Percentiles rank a stretch among this genome's conserved stretches.
Evolutionary conservation across 2,888 invertebrate species (phyloP).

Genomic region (Exephanes ischioxanthus): DNA sequence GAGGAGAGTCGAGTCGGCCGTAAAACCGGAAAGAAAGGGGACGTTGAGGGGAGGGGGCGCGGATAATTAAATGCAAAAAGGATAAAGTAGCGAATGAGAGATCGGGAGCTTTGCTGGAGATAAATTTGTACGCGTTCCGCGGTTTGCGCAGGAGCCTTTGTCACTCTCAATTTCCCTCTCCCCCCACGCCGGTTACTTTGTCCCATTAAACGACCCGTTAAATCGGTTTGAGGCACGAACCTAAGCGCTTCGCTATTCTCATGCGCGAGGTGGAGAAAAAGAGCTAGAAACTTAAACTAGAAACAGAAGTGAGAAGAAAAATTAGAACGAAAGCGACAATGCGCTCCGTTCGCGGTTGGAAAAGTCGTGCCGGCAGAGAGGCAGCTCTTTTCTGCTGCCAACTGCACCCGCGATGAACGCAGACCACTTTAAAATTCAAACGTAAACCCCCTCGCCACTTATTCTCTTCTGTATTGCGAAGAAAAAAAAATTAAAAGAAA

Average conservation of each 20-base stretch:
- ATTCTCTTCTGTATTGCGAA: not conserved
- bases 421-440: not conserved
- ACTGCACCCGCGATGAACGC: not conserved
- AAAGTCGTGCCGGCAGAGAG: slow-evolving; percentile 4
- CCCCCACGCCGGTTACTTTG: slow-evolving; percentile 22
- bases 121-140: slow-evolving; percentile 26
- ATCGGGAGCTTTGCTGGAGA: slow-evolving; percentile 19
- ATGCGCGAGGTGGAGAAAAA: not conserved
- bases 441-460: not conserved
- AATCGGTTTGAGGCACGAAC: slow-evolving; percentile 25
- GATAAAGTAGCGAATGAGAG: slow-evolving; percentile 37
- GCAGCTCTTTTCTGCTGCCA: not conserved
- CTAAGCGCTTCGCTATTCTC: slow-evolving; percentile 6
- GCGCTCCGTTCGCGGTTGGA: not conserved
- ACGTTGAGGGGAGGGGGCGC: not conserved
- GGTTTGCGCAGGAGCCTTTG: slow-evolving; percentile 13
- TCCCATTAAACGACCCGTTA: slow-evolving; percentile 48
- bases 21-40: slow-evolving; percentile 12
- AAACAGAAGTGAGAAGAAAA: slow-evolving; percentile 6
- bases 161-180: not conserved
- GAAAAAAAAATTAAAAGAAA: not conserved
- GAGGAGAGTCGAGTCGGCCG: slow-evolving; percentile 13
- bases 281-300: not conserved
- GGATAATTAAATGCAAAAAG: slow-evolving; percentile 33
- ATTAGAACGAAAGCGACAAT: slow-evolving; percentile 29